Percentiles rank a stretch among this genome's conserved stretches.
Conservation (phyloP, 2,797 vertebrate species). For the Malacoctenus gilli region DNA sequence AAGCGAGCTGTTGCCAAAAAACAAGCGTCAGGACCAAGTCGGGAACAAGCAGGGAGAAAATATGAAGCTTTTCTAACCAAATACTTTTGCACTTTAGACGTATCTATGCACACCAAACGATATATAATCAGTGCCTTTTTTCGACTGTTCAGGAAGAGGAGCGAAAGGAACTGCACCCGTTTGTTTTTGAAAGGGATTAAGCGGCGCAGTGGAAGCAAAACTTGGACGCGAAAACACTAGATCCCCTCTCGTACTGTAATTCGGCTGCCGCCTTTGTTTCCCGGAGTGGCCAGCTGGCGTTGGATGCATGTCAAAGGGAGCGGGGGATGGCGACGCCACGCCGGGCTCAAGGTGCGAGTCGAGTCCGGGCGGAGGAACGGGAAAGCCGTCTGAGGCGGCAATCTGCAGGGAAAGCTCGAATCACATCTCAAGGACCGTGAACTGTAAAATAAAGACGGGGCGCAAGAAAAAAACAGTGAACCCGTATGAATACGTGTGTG, state of each 20-base stretch:
- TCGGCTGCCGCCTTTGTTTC: slow-evolving; percentile 7
- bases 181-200: slow-evolving; percentile 1
- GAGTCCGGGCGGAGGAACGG: slow-evolving; percentile 14
- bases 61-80: slow-evolving; percentile 66
- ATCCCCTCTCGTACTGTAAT: slow-evolving; percentile 22
- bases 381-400: slow-evolving; percentile 15
- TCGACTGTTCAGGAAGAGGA: slow-evolving; percentile 46
- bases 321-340: not conserved
- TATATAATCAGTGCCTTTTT: slow-evolving; percentile 50
- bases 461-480: slow-evolving; percentile 20
- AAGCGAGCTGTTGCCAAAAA: slow-evolving; percentile 26
- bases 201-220: slow-evolving; percentile 16
- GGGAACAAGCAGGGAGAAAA: slow-evolving; percentile 51
- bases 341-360: slow-evolving; percentile 12
- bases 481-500: slow-evolving; percentile 1
- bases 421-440: slow-evolving; percentile 41
- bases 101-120: slow-evolving; percentile 71
- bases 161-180: slow-evolving; percentile 30
- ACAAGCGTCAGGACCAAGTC: slow-evolving; percentile 32
- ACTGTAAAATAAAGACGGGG: slow-evolving; percentile 34
- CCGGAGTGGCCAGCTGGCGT: not conserved
- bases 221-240: slow-evolving; percentile 44
- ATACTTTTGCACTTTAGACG: slow-evolving; percentile 78
- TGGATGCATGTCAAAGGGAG: slow-evolving; percentile 14
- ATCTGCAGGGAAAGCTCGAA: slow-evolving; percentile 43